These are phyloP conservation scores for Drosophila baimaii DNA, from an alignment of 1,140 invertebrate species.

Conservation along the genomic window DNA sequence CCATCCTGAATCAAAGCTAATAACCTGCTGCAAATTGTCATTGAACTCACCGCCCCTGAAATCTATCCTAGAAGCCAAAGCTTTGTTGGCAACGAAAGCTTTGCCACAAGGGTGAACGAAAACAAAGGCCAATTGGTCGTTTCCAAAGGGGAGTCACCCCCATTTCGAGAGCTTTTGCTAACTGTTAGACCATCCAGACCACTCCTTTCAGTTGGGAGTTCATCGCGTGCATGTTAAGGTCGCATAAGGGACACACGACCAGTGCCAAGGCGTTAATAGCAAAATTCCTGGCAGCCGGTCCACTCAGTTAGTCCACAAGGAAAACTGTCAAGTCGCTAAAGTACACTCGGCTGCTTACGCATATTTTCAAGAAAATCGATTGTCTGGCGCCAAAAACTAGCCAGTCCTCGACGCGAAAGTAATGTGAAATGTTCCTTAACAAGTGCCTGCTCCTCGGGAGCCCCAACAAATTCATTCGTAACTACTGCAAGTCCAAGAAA, in stretches of 20 bases:
- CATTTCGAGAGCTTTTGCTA: slow-evolving; percentile 40
- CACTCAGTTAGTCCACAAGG: slow-evolving; percentile 13
- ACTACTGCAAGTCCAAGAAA: slow-evolving; percentile 42
- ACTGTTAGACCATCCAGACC: slow-evolving; percentile 48
- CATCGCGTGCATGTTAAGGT: slow-evolving; percentile 74
- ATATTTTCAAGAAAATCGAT: slow-evolving; percentile 55
- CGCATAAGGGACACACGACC: slow-evolving; percentile 60
- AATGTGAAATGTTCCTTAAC: slow-evolving; percentile 72
- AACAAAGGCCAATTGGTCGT: slow-evolving; percentile 16
- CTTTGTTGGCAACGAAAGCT: slow-evolving; percentile 24
- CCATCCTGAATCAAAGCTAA: slow-evolving; percentile 28
- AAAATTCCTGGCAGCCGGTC: background rate
- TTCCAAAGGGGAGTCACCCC: slow-evolving; percentile 11
- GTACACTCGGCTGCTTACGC: background rate
- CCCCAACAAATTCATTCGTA: slow-evolving; percentile 41
- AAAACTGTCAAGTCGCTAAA: slow-evolving; percentile 29
- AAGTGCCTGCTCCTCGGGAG: slow-evolving; percentile 63
- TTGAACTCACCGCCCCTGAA: slow-evolving; percentile 31
- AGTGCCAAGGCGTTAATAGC: slow-evolving; percentile 58
- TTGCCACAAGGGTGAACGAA: background rate
- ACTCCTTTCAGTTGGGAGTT: slow-evolving; percentile 75
- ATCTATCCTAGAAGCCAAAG: background rate
- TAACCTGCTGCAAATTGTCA: slow-evolving; percentile 21
- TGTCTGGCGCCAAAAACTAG: slow-evolving; percentile 60
- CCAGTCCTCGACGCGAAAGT: slow-evolving; percentile 42